Conservation (phyloP, 2,797 vertebrate genomes). For the Pteropus rufus region DNA sequence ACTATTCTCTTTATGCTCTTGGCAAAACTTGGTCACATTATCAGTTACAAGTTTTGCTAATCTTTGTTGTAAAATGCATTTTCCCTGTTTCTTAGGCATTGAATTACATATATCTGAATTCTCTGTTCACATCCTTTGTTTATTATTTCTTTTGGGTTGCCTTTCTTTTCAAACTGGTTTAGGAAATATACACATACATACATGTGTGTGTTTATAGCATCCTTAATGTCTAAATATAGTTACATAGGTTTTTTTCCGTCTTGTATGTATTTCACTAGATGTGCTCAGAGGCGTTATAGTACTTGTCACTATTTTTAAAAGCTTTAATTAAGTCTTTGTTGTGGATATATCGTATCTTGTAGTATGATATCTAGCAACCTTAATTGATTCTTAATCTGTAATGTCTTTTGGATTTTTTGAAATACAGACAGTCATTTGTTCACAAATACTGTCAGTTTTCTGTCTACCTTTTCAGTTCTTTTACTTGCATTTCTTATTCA, state of each 20-base stretch:
- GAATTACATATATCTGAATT: not conserved
- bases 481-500: not conserved
- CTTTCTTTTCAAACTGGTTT: not conserved
- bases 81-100: not conserved
- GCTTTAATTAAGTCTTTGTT: not conserved
- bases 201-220: accelerated
- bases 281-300: not conserved
- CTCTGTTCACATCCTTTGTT: not conserved
- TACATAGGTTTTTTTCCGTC: not conserved
- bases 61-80: not conserved
- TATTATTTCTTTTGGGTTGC: not conserved
- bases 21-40: not conserved
- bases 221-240: not conserved
- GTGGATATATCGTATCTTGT: not conserved
- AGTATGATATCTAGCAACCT: not conserved
- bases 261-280: not conserved
- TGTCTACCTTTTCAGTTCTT: not conserved
- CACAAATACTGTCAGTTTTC: not conserved
- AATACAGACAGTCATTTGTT: not conserved
- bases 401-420: not conserved
- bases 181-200: not conserved
- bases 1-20: not conserved
- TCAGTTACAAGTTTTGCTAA: not conserved
- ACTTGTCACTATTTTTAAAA: not conserved
- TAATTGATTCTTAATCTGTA: not conserved